Base-by-base conservation (phyloP, 1,140 invertebrate genomes). In the Amphibalanus amphitrite region DNA sequence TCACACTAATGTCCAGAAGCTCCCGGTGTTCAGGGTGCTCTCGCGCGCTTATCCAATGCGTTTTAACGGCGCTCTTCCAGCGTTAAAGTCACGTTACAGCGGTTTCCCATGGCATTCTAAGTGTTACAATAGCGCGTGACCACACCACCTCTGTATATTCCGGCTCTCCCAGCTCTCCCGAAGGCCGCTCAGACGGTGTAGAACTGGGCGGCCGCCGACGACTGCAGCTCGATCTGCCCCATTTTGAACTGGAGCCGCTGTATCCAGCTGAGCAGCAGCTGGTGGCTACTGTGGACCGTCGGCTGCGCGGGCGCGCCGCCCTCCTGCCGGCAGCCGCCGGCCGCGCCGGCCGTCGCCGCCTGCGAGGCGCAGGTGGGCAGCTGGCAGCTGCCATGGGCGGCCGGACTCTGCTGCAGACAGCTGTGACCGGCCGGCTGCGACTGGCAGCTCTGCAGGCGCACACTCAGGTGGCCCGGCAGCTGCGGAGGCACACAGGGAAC, bases 191-290 rank as follows among this genome's bases (percentile, higher is more conserved):
- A 93, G 75, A 92, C 85, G 65, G 88, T 87, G 80, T 91, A 93
- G 79, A 93, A 92, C 78, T 92, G 90, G 15, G 89, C 91, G 20
- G 89, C 89, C 73, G 91, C 91, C 0, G 94, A 95, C 3, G 94
- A 95, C 80, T 98, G 95, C 72, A 97, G 81, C 82, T 98, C 95
- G 72, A 97, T 93, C 82, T 98, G 95, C 0, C 92, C 93, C 87
- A 98, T 96, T 84, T 97, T 98, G 77, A 98, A 97, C 79, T 98
- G 92, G 70, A 98, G 84, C 72, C 93, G 83, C 79, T 96, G 92
- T 26, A 99, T 81, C 90, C 95, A 97, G 74, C 89, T 86, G 0
- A 94, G 80, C 20, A 95, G 82, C 33, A 81, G 79, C 65, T 75
- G 33, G 73, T 69, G 70, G n/a, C n/a, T 15, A 10, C 65, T 26